These are phyloP conservation scores for Rhyacichthys aspro DNA, from an alignment of 2,797 vertebrate species.

Conservation along the genomic window DNA sequence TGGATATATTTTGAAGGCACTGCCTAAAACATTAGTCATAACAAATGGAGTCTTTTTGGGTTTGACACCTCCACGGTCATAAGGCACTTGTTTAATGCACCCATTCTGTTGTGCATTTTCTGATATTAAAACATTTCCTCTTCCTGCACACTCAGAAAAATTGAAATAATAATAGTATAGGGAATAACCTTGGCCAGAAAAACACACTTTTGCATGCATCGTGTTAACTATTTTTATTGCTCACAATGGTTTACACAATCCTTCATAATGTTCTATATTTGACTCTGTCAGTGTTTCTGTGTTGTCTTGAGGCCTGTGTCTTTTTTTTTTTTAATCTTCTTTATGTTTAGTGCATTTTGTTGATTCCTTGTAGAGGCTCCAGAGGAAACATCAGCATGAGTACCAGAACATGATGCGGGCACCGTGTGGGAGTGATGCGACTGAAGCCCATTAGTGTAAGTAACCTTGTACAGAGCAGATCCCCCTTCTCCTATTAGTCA, in stretches of 20 bases:
- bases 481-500: slow-evolving; percentile 67
- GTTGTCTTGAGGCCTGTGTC: slow-evolving; percentile 23
- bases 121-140: slow-evolving; percentile 58
- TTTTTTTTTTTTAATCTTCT: slow-evolving; percentile 17
- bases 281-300: slow-evolving; percentile 30
- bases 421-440: slow-evolving; percentile 44
- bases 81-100: too few relatives aligned
- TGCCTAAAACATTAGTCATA: too few relatives aligned
- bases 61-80: too few relatives aligned
- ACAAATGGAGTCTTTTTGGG: too few relatives aligned
- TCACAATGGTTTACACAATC: slow-evolving; percentile 21
- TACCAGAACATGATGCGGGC: slow-evolving; percentile 55
- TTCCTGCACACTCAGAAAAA: slow-evolving; percentile 45
- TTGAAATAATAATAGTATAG: slow-evolving; percentile 34
- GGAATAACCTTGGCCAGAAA: too few relatives aligned
- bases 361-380: slow-evolving; percentile 30
- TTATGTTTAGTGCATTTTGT: slow-evolving; percentile 6
- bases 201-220: too few relatives aligned
- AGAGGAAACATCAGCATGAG: slow-evolving; percentile 45
- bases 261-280: slow-evolving; percentile 16
- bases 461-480: slow-evolving; percentile 51
- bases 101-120: slow-evolving; percentile 49
- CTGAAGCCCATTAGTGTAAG: slow-evolving; percentile 34
- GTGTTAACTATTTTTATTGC: too few relatives aligned
- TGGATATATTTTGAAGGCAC: too few relatives aligned